Conservation (phyloP, 1,140 invertebrate species). For the Ericerus pela region DNA sequence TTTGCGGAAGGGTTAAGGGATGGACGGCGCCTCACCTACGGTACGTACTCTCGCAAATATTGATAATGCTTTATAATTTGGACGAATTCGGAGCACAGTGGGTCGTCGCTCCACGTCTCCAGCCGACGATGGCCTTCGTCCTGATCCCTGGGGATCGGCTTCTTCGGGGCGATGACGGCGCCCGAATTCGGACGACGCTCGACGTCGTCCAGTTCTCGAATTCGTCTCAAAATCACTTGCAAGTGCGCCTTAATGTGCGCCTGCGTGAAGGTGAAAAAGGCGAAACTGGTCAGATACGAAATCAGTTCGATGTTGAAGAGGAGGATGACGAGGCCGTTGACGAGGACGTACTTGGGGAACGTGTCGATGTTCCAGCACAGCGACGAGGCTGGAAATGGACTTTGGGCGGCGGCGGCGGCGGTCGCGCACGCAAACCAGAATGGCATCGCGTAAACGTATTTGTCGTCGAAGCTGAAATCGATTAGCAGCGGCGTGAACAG, state of each 20-base stretch:
- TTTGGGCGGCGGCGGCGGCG: neutral
- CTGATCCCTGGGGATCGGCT: too few relatives aligned
- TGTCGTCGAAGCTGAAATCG: conserved; percentile 2
- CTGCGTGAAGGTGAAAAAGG: neutral
- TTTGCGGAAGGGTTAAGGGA: too few relatives aligned
- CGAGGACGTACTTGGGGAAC: neutral
- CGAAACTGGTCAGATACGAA: neutral
- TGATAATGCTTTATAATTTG: too few relatives aligned
- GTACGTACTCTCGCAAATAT: too few relatives aligned
- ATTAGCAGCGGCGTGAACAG: neutral
- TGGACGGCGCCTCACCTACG: too few relatives aligned
- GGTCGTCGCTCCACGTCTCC: too few relatives aligned
- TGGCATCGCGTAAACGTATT: conserved; percentile 2
- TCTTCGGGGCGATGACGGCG: too few relatives aligned
- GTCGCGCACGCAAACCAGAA: neutral
- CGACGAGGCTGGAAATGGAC: neutral
- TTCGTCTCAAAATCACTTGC: neutral
- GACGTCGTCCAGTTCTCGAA: neutral
- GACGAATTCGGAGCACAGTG: too few relatives aligned
- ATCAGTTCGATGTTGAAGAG: neutral
- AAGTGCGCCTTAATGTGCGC: neutral
- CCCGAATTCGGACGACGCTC: too few relatives aligned
- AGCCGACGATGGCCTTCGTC: too few relatives aligned
- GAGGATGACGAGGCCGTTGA: neutral
- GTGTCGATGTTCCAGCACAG: conserved; percentile 1